Conservation (phyloP, 2,888 invertebrate genomes). For the Fissipunctia ypsillon region DNA sequence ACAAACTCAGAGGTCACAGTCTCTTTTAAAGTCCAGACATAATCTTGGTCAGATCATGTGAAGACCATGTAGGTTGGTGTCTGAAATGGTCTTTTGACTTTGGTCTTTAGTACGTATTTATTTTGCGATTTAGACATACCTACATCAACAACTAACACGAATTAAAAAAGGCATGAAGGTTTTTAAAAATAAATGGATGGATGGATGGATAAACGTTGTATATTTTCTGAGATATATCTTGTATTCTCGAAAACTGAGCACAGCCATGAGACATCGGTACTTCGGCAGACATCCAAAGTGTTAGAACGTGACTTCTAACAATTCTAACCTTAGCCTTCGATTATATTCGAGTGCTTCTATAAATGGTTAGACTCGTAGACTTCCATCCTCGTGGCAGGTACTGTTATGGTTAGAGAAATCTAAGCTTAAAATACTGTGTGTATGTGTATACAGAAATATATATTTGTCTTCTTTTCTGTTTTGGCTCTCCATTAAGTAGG, state of each 20-base stretch:
- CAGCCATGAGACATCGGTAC: conserved; percentile 28
- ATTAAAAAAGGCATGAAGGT: neutral
- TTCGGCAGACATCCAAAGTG: conserved; percentile 57
- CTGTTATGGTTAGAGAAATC: neutral
- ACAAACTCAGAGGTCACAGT: too few relatives aligned
- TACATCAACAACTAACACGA: neutral
- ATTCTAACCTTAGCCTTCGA: conserved; percentile 34
- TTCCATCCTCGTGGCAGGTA: conserved; percentile 7
- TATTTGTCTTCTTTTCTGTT: neutral
- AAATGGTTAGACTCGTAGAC: conserved; percentile 25
- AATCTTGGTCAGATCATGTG: too few relatives aligned
- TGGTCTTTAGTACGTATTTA: too few relatives aligned
- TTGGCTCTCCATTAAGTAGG: too few relatives aligned
- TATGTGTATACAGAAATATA: neutral
- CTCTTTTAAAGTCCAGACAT: too few relatives aligned
- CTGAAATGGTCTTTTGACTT: too few relatives aligned
- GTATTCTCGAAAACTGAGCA: conserved; percentile 10
- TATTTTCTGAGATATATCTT: conserved; percentile 10
- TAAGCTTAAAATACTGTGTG: neutral
- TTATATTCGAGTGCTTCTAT: conserved; percentile 37
- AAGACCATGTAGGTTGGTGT: too few relatives aligned
- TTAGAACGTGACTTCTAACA: conserved; percentile 49
- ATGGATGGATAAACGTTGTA: too few relatives aligned
- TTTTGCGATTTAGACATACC: neutral
- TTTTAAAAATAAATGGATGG: neutral